These are phyloP conservation scores for Hipparchia semele DNA, from an alignment of 2,888 invertebrate species.

Conservation along the genomic window DNA sequence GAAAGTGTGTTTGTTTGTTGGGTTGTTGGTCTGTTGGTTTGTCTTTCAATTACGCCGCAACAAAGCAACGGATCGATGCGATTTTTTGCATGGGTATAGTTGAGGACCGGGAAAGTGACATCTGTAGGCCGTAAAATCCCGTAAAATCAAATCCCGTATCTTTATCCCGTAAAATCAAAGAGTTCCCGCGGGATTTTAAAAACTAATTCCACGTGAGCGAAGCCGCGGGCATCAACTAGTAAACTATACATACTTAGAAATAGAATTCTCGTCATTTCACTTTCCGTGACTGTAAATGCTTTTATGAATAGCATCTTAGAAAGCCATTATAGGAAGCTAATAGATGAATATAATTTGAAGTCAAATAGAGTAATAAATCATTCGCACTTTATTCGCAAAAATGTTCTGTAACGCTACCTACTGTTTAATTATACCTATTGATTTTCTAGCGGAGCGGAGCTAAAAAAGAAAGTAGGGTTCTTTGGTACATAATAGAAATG, in stretches of 20 bases:
- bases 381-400: conserved; percentile 3
- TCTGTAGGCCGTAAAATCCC: too few relatives aligned
- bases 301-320: conserved; percentile 3
- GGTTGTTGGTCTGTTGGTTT: too few relatives aligned
- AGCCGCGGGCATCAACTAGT: too few relatives aligned
- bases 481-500: background rate
- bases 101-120: too few relatives aligned
- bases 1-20: too few relatives aligned
- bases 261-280: conserved; percentile 1
- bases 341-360: conserved; percentile 6
- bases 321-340: conserved; percentile 4
- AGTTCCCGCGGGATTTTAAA: too few relatives aligned
- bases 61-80: too few relatives aligned
- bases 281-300: conserved; percentile 4
- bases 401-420: conserved; percentile 9
- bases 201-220: too few relatives aligned
- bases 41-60: too few relatives aligned
- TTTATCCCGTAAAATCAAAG: too few relatives aligned
- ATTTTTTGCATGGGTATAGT: too few relatives aligned
- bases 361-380: conserved; percentile 12
- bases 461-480: conserved; percentile 8
- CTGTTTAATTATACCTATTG: background rate
- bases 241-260: background rate
- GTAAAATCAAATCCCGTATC: too few relatives aligned
- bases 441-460: background rate